A percentile compares a stretch with the other conserved stretches of the same genome.
phyloP scores from a whole-genome alignment of 2,113 vertebrate genomes.

The Proterorhinus semilunaris region DNA sequence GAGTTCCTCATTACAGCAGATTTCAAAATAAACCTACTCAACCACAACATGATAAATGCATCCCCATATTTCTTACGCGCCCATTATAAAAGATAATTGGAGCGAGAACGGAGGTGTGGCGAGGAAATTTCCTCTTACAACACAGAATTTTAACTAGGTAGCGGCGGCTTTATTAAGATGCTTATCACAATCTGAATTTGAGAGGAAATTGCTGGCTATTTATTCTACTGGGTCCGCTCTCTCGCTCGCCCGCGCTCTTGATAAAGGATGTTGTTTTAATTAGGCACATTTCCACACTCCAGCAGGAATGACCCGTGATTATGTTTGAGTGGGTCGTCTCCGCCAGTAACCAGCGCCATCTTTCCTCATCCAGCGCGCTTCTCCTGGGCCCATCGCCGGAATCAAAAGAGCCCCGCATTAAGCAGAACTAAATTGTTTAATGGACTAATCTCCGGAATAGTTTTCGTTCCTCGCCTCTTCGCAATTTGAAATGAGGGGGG shows the following conservation, averaged over 20 bases:
- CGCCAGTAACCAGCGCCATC: slow-evolving; percentile 55
- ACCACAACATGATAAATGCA: not conserved
- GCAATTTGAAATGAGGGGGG: slow-evolving; percentile 63
- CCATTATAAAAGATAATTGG: not conserved
- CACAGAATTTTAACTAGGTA: slow-evolving; percentile 45
- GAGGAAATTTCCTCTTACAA: slow-evolving; percentile 30
- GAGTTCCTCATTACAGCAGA: not conserved
- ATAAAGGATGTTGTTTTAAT: slow-evolving; percentile 79
- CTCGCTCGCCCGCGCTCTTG: slow-evolving; percentile 56
- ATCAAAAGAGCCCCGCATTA: slow-evolving; percentile 72
- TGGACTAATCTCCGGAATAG: slow-evolving; percentile 68
- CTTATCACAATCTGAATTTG: slow-evolving; percentile 68
- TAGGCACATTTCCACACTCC: slow-evolving; percentile 74
- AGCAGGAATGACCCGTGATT: slow-evolving; percentile 68
- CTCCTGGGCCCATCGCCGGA: slow-evolving; percentile 53
- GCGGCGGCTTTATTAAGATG: slow-evolving; percentile 65
- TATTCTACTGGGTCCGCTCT: slow-evolving; percentile 54
- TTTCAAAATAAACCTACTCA: not conserved
- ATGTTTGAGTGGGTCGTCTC: slow-evolving; percentile 58
- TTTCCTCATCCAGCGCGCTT: slow-evolving; percentile 54
- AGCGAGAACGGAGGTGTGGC: slow-evolving; percentile 2
- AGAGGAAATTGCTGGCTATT: slow-evolving; percentile 66
- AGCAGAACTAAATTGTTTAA: slow-evolving; percentile 75
- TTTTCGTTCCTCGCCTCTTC: slow-evolving; percentile 62
- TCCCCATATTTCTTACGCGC: not conserved